A percentile compares a stretch with the other conserved stretches of the same genome.
These are phyloP conservation scores for Drosophila vallismaia DNA, from an alignment of 2,888 invertebrate genomes.

Conservation along the genomic window DNA sequence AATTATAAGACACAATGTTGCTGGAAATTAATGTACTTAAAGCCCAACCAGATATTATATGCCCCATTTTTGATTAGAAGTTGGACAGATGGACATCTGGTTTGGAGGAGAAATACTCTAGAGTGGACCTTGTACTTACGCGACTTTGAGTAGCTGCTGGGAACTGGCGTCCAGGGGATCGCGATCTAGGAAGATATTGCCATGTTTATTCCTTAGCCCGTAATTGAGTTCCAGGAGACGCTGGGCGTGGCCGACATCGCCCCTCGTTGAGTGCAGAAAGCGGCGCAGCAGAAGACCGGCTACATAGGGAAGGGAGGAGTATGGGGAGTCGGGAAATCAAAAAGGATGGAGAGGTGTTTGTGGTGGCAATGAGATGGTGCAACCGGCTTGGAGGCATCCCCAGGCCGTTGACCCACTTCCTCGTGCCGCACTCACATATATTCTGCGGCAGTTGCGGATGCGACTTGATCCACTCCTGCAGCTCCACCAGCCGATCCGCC, in stretches of 20 bases:
- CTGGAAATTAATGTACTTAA: background rate
- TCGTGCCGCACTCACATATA: conserved; percentile 85
- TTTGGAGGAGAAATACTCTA: too few relatives aligned
- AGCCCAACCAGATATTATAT: background rate
- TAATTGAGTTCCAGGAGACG: conserved; percentile 82
- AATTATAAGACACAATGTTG: background rate
- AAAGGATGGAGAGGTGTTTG: conserved; percentile 7
- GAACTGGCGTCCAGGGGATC: conserved; percentile 84
- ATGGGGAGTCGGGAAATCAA: background rate
- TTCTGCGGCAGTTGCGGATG: conserved; percentile 88
- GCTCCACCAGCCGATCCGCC: conserved; percentile 61
- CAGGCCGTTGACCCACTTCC: conserved; percentile 11
- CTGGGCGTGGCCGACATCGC: conserved; percentile 79
- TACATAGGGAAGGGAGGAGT: background rate
- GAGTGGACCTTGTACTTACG: conserved; percentile 70
- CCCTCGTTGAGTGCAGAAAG: conserved; percentile 79
- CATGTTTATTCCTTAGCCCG: conserved; percentile 85
- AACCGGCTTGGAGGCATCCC: conserved; percentile 27
- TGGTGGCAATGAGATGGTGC: conserved; percentile 41
- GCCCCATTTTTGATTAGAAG: background rate
- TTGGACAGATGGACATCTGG: too few relatives aligned
- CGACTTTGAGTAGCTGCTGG: conserved; percentile 78
- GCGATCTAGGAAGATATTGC: conserved; percentile 85
- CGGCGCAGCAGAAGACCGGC: conserved; percentile 77
- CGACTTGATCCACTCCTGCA: conserved; percentile 86